Evolutionary conservation across 2,888 invertebrate species (phyloP).

Genomic region (Loripinus fragilis): DNA sequence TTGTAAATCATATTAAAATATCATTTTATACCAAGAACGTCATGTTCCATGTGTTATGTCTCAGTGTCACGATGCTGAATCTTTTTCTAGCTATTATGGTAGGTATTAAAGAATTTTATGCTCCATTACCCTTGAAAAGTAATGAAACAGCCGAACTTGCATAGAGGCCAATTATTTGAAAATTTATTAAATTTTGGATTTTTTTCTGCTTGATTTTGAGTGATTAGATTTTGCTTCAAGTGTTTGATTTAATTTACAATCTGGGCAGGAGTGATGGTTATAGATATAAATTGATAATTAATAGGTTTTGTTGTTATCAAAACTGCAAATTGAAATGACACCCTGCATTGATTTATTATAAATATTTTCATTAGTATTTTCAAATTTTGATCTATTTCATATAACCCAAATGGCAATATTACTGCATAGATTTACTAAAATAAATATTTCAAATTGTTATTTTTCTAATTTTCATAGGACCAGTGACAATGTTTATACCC

Average conservation of each 20-base stretch:
- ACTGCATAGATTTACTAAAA: neutral
- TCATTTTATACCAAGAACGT: neutral
- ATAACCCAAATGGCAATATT: too few relatives aligned
- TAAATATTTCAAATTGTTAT: neutral
- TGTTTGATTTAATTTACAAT: neutral
- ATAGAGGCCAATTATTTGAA: neutral
- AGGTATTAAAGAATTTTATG: neutral
- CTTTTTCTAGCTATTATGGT: neutral
- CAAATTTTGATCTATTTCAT: too few relatives aligned
- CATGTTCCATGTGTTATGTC: neutral
- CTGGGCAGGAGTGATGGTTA: neutral
- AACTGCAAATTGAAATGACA: neutral
- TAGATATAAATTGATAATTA: neutral
- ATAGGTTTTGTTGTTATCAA: neutral
- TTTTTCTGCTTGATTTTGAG: neutral
- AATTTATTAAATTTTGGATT: neutral
- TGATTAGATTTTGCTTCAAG: neutral
- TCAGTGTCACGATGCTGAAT: neutral
- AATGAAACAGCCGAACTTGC: neutral
- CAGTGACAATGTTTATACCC: neutral
- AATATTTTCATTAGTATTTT: neutral
- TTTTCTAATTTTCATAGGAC: neutral
- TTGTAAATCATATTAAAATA: constrained; percentile 10
- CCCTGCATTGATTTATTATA: too few relatives aligned
- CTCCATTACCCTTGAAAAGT: neutral